Base-by-base conservation (phyloP, 2,888 invertebrate genomes). In the Rhodophaea formosa region DNA sequence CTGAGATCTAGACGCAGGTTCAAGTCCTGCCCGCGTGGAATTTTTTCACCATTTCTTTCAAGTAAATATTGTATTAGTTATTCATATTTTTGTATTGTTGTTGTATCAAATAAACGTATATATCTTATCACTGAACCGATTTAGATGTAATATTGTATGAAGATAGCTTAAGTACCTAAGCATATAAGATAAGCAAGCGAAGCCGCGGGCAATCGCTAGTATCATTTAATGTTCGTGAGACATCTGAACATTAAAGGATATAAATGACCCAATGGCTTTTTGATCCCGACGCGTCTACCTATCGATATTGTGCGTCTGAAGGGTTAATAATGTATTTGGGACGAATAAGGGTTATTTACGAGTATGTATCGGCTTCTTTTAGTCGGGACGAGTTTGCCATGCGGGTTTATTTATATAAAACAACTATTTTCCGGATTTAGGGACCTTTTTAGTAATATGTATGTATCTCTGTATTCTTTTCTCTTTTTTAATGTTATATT, bases 321-420 rank as follows among this genome's bases (percentile, higher is more conserved):
- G 59, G 61, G 61, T 61, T 59, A 56, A 61, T 56, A 58, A 53
- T 47, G 44, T 52, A 49, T 56, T 49, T 49, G 47, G 56, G 56
- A 47, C 47, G 49, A 56, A 53, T 45, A 29, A 42, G 49, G 47
- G 23, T 42, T 49, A 56, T 49, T 49, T 56, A 56, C 47, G 42
- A 29, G 42, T 0, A 15, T 39, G 39, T 51, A 43, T 51, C 42
- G 14, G 15, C 42, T 49, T 29, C 23, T 56, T 43, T 47, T 43
- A 43, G 35, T 46, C 39, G 43, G 10, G 53, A 51, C 32, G 35
- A 35, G 7, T 35, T 35, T 10, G 14, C 39, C 7, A 35, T 17
- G 7, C 35, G 51, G 16, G 35, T 16, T 16, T 51, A 8, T 51
- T 17, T 51, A 49, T 51, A 39, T 32, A 15, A 15, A 32, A 14